Base-by-base conservation (phyloP, 2,797 vertebrate species). In the Enteromius thamalakanensis region DNA sequence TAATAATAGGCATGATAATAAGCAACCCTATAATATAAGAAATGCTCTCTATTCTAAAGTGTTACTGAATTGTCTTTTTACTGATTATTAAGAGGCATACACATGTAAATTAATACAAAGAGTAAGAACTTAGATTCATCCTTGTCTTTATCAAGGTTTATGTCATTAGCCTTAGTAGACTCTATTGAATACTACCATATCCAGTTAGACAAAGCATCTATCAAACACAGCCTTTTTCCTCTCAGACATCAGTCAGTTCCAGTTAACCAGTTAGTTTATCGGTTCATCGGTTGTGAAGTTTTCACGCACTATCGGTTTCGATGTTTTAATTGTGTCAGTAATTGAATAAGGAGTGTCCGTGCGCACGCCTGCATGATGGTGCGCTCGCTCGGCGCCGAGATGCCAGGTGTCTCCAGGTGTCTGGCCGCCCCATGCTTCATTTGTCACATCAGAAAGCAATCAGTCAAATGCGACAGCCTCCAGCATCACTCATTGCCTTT, bases 341-440 rank as follows among this genome's bases (percentile, higher is more conserved):
- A 84, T 82, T 81, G 68, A 79, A 78, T 84, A 58, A 67, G 37
- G 32, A 71, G 81, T 32, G 64, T 69, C 21, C 17, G 40, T 65
- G 60, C 75, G 11, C 40, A 67, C n/a, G 81, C 42, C 72, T 47
- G 65, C 75, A 45, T 68, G 77, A 82, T 70, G 51, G 64, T 26
- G 79, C 21, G 68, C 42, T 60, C 55, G 58, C 82, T 80, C 67
- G 10, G 88, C 89, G 85, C 91, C 90, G 89, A 82, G 91, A 88
- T 93, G 92, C 92, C 93, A 93, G 92, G 92, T 93, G 91, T 93
- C 89, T 93, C 92, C 93, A 94, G 93, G 93, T 94, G 93, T 94
- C 92, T 93, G 92, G 91, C 90, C 91, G 89, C 87, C 90, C 90
- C 89, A 86, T 90, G 87, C 93, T 92, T 94, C 92, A 94, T 87